Base-by-base conservation (phyloP, 2,888 invertebrate genomes). In the Caradrina kadenii region DNA sequence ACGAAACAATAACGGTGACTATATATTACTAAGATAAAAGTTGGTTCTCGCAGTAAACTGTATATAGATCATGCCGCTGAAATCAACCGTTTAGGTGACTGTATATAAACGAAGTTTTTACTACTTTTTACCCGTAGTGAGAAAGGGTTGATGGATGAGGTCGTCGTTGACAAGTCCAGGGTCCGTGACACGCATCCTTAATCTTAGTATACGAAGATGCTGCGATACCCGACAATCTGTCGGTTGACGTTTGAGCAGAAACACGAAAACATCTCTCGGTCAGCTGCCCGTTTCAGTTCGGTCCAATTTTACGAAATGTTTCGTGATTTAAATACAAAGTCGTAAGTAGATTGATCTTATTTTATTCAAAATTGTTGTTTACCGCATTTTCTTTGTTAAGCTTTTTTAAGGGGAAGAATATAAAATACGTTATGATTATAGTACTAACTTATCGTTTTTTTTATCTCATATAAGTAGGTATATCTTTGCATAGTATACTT, bases 141-240 rank as follows among this genome's bases (percentile, higher is more conserved):
- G 86, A 90, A 91, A 89, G 90, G 92, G 92, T 91, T 93, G 93
- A 94, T 93, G 89, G 92, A 93, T 93, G 93, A 91, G 91, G 81
- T 84, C 81, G 87, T 79, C 80, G 87, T 88, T 89, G 92, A 92
- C 93, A 92, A 86, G 84, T 82, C 85, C 88, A 85, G 87, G 87
- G 86, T 83, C 82, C 89, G 89, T 89, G 93, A 91, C 92, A 89
- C 86, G 89, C 91, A 89, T 91, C 88, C 88, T 88, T 90, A 92
- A 92, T 91, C 82, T 76, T 73, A 74, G 77, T 77, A 73, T 62
- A 62, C 31, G 55, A 49, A 80, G 63, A 72, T 64, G 31, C 59
- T 66, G 54, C 74, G 73, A 83, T 82, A 77, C 79, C 76, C 76
- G 73, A 80, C 82, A 85, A 83, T 84, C 86, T 86, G 80, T 72